A percentile compares a stretch with the other conserved stretches of the same genome.
Evolutionary conservation across 1,140 invertebrate genomes (phyloP).

Genomic region (Drosophila simulans): DNA sequence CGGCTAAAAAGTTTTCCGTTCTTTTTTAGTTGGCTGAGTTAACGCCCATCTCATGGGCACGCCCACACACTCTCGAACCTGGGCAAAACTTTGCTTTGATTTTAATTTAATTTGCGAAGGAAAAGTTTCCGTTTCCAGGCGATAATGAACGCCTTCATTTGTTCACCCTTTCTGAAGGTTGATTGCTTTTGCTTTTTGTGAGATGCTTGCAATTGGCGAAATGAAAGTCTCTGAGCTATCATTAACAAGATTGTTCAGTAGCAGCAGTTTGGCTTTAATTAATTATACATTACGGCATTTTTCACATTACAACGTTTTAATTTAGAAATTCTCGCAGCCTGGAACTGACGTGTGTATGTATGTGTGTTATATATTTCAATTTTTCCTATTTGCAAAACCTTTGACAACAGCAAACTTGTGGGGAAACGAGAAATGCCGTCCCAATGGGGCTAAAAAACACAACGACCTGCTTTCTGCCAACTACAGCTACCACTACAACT

Average conservation of each 20-base stretch:
- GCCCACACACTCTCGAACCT: conserved; percentile 10
- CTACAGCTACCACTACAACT: conserved; percentile 12
- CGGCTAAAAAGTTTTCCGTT: conserved; percentile 30
- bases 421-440: conserved; percentile 7
- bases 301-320: background rate
- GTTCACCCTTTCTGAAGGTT: conserved; percentile 2
- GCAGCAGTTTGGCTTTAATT: background rate
- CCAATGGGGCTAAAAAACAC: conserved; percentile 37
- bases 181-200: conserved; percentile 18
- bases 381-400: conserved; percentile 22
- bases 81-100: conserved; percentile 34
- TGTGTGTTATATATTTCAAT: conserved; percentile 12
- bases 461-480: conserved; percentile 65
- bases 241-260: background rate
- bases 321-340: background rate
- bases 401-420: conserved; percentile 5
- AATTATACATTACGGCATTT: background rate
- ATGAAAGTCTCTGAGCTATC: conserved; percentile 27
- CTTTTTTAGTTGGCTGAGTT: conserved; percentile 43
- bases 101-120: conserved; percentile 63
- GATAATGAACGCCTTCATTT: conserved; percentile 28
- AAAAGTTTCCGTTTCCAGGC: conserved; percentile 48
- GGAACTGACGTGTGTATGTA: conserved; percentile 1
- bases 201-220: conserved; percentile 40
- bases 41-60: conserved; percentile 25